These are phyloP conservation scores for Tenodera sinensis DNA, from an alignment of 2,888 invertebrate species.

Conservation along the genomic window DNA sequence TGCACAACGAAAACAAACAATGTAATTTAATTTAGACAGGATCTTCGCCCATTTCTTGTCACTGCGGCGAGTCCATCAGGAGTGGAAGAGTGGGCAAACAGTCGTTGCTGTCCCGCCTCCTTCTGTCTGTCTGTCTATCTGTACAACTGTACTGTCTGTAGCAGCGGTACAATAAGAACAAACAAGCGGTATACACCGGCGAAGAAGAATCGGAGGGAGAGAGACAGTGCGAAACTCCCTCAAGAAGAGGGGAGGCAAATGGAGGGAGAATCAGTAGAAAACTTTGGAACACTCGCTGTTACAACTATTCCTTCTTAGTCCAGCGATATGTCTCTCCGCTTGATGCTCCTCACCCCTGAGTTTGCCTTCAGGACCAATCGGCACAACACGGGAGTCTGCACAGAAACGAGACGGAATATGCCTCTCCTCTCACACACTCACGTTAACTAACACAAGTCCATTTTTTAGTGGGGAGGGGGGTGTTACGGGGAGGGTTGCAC, in stretches of 20 bases:
- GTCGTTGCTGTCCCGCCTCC: not conserved
- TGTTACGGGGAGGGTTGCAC: not conserved
- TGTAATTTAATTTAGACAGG: not conserved
- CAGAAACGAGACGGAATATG: not conserved
- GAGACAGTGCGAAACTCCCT: not conserved
- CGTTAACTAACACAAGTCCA: not conserved
- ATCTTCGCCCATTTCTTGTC: not conserved
- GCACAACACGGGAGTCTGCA: not conserved
- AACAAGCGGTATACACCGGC: not conserved
- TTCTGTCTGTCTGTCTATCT: constrained; percentile 20
- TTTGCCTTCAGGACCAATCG: not conserved
- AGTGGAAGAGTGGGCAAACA: not conserved
- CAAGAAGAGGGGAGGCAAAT: not conserved
- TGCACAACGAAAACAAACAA: not conserved
- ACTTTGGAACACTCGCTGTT: constrained; percentile 27
- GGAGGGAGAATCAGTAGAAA: constrained; percentile 19
- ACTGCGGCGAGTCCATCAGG: constrained; percentile 3
- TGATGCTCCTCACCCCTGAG: not conserved
- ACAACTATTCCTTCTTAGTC: not conserved
- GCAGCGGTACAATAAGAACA: constrained; percentile 19
- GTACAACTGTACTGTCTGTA: constrained; percentile 25
- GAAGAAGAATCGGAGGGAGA: not conserved
- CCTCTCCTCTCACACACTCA: not conserved
- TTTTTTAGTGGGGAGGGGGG: not conserved
- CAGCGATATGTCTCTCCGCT: not conserved